These are phyloP conservation scores for Argopecten irradians DNA, from an alignment of 1,140 invertebrate genomes.

Conservation along the genomic window DNA sequence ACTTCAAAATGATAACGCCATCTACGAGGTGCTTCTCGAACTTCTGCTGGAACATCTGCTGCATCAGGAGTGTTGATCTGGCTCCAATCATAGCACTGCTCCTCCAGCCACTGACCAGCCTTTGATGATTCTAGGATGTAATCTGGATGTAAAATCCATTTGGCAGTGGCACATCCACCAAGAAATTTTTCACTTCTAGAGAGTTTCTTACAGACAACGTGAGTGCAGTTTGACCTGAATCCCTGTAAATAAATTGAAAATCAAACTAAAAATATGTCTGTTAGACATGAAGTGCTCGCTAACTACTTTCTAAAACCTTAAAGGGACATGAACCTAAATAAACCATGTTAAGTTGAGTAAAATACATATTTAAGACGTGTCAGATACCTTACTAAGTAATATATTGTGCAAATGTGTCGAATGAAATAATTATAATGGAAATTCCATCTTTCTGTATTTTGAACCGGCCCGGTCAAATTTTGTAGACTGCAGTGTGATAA, in stretches of 20 bases:
- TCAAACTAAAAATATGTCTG: too few species aligned
- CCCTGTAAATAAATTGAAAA: slow-evolving; percentile 48
- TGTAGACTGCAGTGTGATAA: too few species aligned
- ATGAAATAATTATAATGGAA: too few species aligned
- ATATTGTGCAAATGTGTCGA: too few species aligned
- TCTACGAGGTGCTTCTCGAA: slow-evolving; percentile 52
- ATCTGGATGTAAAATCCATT: slow-evolving; percentile 58
- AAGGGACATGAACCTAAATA: too few species aligned
- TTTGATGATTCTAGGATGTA: slow-evolving; percentile 50
- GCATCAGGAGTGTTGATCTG: slow-evolving; percentile 6
- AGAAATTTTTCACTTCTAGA: slow-evolving; percentile 63
- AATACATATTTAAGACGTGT: too few species aligned
- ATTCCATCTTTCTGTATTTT: too few species aligned
- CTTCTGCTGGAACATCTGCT: neutral
- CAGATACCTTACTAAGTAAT: too few species aligned
- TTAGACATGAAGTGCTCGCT: too few species aligned
- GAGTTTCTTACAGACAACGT: slow-evolving; percentile 61
- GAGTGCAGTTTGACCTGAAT: slow-evolving; percentile 57
- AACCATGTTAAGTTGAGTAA: too few species aligned
- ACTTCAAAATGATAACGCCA: slow-evolving; percentile 56
- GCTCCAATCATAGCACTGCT: slow-evolving; percentile 63
- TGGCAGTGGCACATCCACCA: slow-evolving; percentile 62
- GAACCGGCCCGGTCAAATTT: too few species aligned
- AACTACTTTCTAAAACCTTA: too few species aligned
- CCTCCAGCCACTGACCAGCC: slow-evolving; percentile 53